Percentiles rank a stretch among this genome's conserved stretches.
phyloP scores from a whole-genome alignment of 2,797 vertebrate species.

The Telmatherina bonti region DNA sequence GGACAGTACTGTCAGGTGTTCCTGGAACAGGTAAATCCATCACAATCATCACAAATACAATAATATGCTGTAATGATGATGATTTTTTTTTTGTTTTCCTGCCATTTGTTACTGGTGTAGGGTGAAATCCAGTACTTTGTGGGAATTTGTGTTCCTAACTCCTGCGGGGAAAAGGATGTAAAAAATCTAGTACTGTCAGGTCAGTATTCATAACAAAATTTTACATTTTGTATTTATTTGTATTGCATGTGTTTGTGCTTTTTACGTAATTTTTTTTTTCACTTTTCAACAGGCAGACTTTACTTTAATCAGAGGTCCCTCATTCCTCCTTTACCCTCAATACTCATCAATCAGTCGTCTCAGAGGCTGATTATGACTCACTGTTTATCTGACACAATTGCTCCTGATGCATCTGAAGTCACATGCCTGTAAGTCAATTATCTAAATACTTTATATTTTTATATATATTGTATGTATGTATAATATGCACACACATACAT shows the following conservation, averaged over 20 bases:
- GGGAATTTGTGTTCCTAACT: slow-evolving; percentile 84
- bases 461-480: too few relatives aligned
- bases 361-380: slow-evolving; percentile 76
- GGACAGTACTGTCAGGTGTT: slow-evolving; percentile 89
- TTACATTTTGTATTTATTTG: background rate
- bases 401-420: slow-evolving; percentile 67
- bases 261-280: slow-evolving; percentile 13
- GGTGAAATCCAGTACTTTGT: slow-evolving; percentile 79
- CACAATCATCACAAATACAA: background rate
- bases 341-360: slow-evolving; percentile 71
- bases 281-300: slow-evolving; percentile 66
- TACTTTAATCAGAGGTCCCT: slow-evolving; percentile 67
- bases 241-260: background rate
- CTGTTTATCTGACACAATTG: slow-evolving; percentile 61
- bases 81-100: too few relatives aligned
- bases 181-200: slow-evolving; percentile 71
- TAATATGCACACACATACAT: background rate
- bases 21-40: slow-evolving; percentile 80
- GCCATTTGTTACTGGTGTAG: slow-evolving; percentile 48
- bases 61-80: background rate
- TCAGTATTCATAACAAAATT: slow-evolving; percentile 61
- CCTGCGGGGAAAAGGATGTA: slow-evolving; percentile 79
- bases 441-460: background rate
- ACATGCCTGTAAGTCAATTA: slow-evolving; percentile 76
- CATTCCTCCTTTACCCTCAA: slow-evolving; percentile 73